These are phyloP conservation scores for Zootoca vivipara DNA, from an alignment of 2,113 vertebrate species.

Conservation along the genomic window DNA sequence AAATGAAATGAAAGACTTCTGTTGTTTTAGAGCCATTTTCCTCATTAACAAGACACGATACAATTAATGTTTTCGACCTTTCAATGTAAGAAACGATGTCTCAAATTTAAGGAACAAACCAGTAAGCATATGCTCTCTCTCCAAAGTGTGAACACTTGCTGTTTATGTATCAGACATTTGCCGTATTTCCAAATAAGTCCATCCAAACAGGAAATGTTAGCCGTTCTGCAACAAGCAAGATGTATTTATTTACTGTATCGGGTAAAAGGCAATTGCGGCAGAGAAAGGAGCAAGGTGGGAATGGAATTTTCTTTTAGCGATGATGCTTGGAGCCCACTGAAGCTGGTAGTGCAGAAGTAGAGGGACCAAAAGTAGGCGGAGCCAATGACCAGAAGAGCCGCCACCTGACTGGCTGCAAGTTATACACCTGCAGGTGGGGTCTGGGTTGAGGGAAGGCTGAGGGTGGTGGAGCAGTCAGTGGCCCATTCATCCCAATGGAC, in stretches of 20 bases:
- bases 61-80: constrained; percentile 10
- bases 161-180: background rate
- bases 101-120: background rate
- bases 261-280: background rate
- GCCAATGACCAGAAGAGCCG: too few species aligned
- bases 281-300: background rate
- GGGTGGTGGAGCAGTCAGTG: too few species aligned
- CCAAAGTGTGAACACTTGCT: background rate
- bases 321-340: too few species aligned
- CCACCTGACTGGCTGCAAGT: too few species aligned
- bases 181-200: background rate
- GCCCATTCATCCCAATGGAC: too few species aligned
- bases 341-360: too few species aligned
- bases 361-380: too few species aligned
- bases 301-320: background rate
- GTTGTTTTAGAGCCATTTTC: constrained; percentile 6
- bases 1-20: constrained; percentile 34
- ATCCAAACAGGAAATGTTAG: background rate
- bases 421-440: too few species aligned
- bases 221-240: background rate
- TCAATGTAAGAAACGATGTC: background rate
- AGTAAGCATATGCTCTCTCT: background rate
- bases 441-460: too few species aligned
- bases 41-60: constrained; percentile 14
- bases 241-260: background rate